A percentile compares a stretch with the other conserved stretches of the same genome.
phyloP scores from a whole-genome alignment of 1,140 invertebrate species.

The Bacillus rossius region DNA sequence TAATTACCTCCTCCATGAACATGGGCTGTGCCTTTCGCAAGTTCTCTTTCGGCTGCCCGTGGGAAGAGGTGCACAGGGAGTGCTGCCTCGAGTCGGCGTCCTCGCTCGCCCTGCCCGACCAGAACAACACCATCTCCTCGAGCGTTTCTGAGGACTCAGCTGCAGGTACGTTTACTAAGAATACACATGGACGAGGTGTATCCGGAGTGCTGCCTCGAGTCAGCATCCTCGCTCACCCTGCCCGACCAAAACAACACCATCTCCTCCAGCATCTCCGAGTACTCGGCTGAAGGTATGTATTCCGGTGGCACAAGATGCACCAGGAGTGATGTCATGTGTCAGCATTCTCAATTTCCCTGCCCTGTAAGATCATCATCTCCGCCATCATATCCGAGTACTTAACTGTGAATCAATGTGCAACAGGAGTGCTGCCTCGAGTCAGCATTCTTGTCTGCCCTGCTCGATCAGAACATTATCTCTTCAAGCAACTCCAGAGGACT shows the following conservation, averaged over 20 bases:
- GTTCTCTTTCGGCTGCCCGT: slow-evolving; percentile 46
- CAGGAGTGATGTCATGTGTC: too few relatives aligned
- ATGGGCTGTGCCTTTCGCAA: slow-evolving; percentile 44
- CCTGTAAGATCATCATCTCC: too few relatives aligned
- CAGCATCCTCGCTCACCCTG: too few relatives aligned
- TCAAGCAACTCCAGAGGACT: too few relatives aligned
- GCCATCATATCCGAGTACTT: too few relatives aligned
- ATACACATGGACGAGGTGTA: slow-evolving; percentile 44
- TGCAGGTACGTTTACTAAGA: not conserved
- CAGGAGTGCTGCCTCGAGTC: slow-evolving; percentile 47
- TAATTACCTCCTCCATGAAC: slow-evolving; percentile 42
- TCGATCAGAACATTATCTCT: slow-evolving; percentile 27
- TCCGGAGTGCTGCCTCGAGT: slow-evolving; percentile 46
- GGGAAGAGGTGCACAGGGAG: slow-evolving; percentile 47
- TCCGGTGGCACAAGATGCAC: too few relatives aligned
- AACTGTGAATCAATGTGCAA: slow-evolving; percentile 35
- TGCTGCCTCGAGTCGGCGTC: slow-evolving; percentile 45
- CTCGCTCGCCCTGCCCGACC: too few relatives aligned
- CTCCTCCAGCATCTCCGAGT: not conserved
- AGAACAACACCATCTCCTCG: slow-evolving; percentile 11
- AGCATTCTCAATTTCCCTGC: not conserved
- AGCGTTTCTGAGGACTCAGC: not conserved
- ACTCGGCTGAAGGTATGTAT: not conserved
- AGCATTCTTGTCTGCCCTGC: too few relatives aligned
- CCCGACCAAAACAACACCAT: slow-evolving; percentile 22